Base-by-base conservation (phyloP, 2,113 vertebrate genomes). In the Eretmochelys imbricata region DNA sequence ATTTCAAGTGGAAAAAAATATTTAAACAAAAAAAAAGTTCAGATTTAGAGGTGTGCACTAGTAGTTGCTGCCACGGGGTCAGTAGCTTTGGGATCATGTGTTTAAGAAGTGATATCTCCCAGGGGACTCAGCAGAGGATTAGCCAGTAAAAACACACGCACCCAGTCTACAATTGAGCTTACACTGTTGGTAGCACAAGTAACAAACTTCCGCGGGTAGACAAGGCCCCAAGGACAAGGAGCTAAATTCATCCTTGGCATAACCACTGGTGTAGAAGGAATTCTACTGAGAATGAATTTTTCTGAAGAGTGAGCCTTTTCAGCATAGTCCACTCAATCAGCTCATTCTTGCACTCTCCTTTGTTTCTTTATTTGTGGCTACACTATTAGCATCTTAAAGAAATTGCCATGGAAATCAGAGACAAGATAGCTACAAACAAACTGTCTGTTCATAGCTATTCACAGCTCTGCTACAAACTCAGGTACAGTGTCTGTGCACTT, bases 351-450 rank as follows among this genome's bases (percentile, higher is more conserved):
- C 93, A 90, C 35, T 96, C 59, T 91, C 57, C 91, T 97, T 97
- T 95, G 57, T 94, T 90, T 96, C 93, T 94, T 85, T 95, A 69
- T 91, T 97, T 95, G 84, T 93, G 92, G n/a, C 84, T 92, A 65
- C 69, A 90, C 65, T 91, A 97, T 97, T 97, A 96, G 89, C 93
- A 95, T 97, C 59, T 93, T 97, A 90, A 97, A 96, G 94, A 93
- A 93, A 96, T 96, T 95, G 85, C 94, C 95, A 95, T 95, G 96
- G 92, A 90, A 97, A 95, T 93, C 81, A 49, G 89, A 95, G 84
- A 90, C 85, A 94, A 57, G 94, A 91, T 92, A 87, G 94, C 89
- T 92, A 95, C 85, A 59, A 65, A 51, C 87, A 90, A 94, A 92
- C 49, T 91, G 85, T 72, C 93, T 92, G 95, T 97, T 95, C 92